Conservation (phyloP, 53 echinoderm and acorn worm genomes). For the Luidia sarsii region DNA sequence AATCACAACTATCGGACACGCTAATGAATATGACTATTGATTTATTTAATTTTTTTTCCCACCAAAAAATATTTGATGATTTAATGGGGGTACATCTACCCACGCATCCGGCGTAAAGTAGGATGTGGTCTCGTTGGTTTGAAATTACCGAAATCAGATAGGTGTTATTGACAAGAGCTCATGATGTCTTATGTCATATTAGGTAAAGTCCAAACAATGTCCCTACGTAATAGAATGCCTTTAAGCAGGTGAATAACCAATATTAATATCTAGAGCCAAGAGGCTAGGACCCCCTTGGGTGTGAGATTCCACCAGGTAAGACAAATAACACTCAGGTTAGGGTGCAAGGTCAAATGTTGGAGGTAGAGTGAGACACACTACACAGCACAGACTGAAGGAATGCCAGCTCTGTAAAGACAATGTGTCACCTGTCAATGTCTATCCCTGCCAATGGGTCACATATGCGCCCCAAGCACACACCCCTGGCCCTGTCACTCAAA, state of each 20-base stretch:
- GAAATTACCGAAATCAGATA: conserved; percentile 33
- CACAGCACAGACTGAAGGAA: neutral
- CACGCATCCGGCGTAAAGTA: neutral
- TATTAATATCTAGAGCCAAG: conserved; percentile 41
- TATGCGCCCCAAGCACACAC: too few species aligned
- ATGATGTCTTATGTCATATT: neutral
- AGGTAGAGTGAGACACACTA: conserved; percentile 15
- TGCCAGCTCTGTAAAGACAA: conserved; percentile 18
- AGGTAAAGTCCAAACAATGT: conserved; percentile 6
- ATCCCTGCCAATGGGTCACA: neutral
- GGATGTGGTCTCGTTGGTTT: neutral
- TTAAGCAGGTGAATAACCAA: conserved; percentile 26
- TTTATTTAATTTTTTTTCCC: too few species aligned
- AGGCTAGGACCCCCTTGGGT: conserved; percentile 38
- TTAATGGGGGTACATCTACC: conserved; percentile 34
- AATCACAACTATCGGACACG: neutral
- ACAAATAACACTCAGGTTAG: conserved; percentile 30
- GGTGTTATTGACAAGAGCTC: conserved; percentile 26
- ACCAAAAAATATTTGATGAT: conserved; percentile 3
- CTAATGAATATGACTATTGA: neutral
- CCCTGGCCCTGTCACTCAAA: too few species aligned
- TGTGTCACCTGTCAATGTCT: conserved; percentile 51
- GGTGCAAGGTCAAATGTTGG: conserved; percentile 39
- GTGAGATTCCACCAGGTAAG: conserved; percentile 8
- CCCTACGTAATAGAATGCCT: neutral